phyloP scores from a whole-genome alignment of 2,888 invertebrate species.

The Glomeris marginata region DNA sequence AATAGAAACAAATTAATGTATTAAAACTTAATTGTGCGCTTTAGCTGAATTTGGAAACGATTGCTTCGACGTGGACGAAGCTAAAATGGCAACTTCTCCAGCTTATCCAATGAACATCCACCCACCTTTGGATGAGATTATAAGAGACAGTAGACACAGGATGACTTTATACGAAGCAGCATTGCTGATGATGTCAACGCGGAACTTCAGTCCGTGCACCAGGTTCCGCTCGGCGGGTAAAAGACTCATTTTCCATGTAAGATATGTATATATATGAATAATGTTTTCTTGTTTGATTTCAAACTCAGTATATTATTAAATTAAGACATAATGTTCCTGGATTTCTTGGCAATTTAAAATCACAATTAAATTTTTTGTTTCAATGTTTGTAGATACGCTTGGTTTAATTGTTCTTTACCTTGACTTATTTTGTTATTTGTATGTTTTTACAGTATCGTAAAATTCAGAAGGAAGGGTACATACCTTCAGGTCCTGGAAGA shows the following conservation, averaged over 20 bases:
- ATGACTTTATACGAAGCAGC: constrained; percentile 22
- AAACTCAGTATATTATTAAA: no score
- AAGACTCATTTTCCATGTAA: constrained; percentile 16
- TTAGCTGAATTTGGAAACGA: constrained; percentile 3
- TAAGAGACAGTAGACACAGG: constrained; percentile 12
- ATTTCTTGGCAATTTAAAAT: no score
- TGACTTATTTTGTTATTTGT: no score
- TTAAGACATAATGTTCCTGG: no score
- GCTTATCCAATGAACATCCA: not conserved
- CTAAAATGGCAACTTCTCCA: not conserved
- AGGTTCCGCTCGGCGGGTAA: constrained; percentile 24
- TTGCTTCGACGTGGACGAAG: not conserved
- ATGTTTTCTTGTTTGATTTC: no score
- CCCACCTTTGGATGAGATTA: constrained; percentile 1
- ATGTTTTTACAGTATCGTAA: no score
- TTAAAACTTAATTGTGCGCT: not conserved
- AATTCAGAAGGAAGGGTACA: no score
- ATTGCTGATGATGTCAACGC: constrained; percentile 23
- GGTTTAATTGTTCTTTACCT: no score
- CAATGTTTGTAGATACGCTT: no score
- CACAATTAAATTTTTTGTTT: no score
- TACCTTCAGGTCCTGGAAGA: no score
- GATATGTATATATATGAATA: no score
- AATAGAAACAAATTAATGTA: not conserved
- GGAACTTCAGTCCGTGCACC: constrained; percentile 22